These are phyloP conservation scores for Tilapia sparmanii DNA, from an alignment of 2,113 vertebrate species.

Conservation along the genomic window DNA sequence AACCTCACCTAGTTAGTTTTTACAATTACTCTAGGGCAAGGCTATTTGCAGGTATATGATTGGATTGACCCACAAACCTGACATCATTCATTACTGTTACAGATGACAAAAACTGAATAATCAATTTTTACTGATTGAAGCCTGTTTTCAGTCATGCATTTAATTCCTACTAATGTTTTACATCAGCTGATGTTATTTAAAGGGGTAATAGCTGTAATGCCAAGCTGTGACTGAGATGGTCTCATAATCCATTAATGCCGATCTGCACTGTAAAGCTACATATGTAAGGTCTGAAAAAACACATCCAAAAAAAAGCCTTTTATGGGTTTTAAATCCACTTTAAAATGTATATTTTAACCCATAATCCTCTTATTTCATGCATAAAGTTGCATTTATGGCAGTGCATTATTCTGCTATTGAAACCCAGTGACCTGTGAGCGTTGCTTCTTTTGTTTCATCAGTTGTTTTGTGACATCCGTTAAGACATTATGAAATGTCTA, in stretches of 20 bases:
- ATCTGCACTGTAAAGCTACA: background rate
- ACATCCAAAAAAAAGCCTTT: background rate
- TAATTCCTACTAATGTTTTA: background rate
- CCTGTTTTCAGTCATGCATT: background rate
- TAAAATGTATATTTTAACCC: conserved; percentile 11
- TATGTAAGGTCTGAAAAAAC: background rate
- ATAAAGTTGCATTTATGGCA: background rate
- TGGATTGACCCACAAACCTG: background rate
- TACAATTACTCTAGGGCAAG: background rate
- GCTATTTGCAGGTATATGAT: background rate
- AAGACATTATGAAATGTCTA: conserved; percentile 24
- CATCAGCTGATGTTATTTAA: background rate
- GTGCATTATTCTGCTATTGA: background rate
- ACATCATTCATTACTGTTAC: background rate
- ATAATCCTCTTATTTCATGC: conserved; percentile 16
- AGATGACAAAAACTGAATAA: background rate
- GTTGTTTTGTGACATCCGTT: conserved; percentile 20
- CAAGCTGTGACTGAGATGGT: background rate
- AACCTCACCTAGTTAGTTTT: background rate
- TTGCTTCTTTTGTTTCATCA: background rate
- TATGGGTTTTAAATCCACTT: background rate
- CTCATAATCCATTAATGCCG: conserved; percentile 5
- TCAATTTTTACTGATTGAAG: background rate
- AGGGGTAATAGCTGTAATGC: conserved; percentile 3
- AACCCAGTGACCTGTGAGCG: background rate